Percentiles rank a stretch among this genome's conserved stretches.
Conservation (phyloP, 2,797 vertebrate genomes). For the Liasis olivaceus region DNA sequence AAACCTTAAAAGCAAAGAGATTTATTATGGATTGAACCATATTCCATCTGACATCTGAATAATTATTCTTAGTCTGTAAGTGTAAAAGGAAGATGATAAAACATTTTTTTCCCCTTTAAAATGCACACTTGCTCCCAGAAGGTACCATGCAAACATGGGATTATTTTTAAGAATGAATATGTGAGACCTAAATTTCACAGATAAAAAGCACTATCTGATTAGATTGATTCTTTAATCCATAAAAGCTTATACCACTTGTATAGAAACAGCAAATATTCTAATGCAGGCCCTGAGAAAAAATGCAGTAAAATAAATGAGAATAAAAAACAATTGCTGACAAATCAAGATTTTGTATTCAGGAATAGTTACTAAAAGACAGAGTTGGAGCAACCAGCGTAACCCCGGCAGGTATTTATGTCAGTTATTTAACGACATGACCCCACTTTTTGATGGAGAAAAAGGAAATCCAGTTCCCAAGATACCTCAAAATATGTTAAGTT, state of each 20-base stretch:
- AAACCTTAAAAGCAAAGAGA: background rate
- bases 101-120: too few relatives aligned
- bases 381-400: background rate
- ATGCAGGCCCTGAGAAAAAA: background rate
- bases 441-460: slow-evolving; percentile 16
- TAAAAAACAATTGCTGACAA: slow-evolving; percentile 33
- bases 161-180: background rate
- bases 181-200: background rate
- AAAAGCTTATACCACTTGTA: background rate
- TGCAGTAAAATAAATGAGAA: fast-evolving
- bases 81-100: background rate
- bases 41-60: background rate
- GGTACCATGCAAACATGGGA: background rate
- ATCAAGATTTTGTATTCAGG: background rate
- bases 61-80: background rate
- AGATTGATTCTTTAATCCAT: background rate
- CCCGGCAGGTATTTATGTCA: slow-evolving; percentile 16
- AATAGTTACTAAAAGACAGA: slow-evolving; percentile 11
- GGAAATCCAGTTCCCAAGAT: background rate
- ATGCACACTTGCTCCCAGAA: background rate
- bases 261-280: background rate
- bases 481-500: background rate
- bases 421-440: background rate
- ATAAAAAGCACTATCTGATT: background rate
- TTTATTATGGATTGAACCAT: background rate